A percentile compares a stretch with the other conserved stretches of the same genome.
These are phyloP conservation scores for Pelobates fuscus DNA, from an alignment of 2,113 vertebrate species.

Conservation along the genomic window DNA sequence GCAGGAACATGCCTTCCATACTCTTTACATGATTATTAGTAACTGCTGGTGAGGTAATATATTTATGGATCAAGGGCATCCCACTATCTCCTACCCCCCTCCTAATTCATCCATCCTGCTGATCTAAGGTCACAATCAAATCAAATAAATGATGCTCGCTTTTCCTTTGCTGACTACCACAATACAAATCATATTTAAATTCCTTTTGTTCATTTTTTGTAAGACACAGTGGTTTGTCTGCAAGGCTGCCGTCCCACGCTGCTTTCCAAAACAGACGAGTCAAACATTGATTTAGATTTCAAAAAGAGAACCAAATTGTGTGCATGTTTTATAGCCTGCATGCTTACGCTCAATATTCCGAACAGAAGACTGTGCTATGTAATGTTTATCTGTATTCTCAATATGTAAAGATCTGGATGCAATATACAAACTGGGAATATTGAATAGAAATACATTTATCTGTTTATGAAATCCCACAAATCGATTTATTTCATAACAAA, in stretches of 20 bases:
- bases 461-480: too few relatives aligned
- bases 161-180: conserved; percentile 52
- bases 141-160: conserved; percentile 51
- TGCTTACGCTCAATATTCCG: conserved; percentile 56
- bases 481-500: too few relatives aligned
- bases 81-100: conserved; percentile 7
- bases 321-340: background rate
- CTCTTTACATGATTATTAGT: conserved; percentile 57
- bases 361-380: background rate
- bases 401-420: too few relatives aligned
- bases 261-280: conserved; percentile 54
- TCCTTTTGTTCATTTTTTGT: conserved; percentile 60
- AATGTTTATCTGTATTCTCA: too few relatives aligned
- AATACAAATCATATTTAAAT: conserved; percentile 70
- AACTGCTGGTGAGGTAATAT: conserved; percentile 56
- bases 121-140: conserved; percentile 49
- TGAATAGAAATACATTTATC: too few relatives aligned
- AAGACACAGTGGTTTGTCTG: conserved; percentile 50
- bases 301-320: background rate
- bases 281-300: conserved; percentile 18
- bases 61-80: conserved; percentile 41
- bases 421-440: too few relatives aligned
- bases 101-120: conserved; percentile 24
- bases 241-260: conserved; percentile 55
- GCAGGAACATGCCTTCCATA: background rate